Conservation (phyloP, 2,797 vertebrate genomes). For the Siniperca obscura region DNA sequence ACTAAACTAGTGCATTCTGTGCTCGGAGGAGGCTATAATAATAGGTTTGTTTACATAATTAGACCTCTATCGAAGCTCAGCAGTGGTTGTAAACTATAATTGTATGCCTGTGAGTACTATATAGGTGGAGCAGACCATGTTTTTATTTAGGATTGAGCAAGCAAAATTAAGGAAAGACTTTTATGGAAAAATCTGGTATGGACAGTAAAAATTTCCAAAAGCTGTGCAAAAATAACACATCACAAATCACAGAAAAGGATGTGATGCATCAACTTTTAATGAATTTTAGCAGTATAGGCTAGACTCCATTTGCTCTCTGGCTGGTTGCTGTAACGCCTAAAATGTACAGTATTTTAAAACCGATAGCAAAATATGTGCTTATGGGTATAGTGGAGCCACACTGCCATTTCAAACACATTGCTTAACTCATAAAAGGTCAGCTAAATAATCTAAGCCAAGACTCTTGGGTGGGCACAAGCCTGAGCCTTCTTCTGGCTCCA, state of each 20-base stretch:
- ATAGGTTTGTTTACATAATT: constrained; percentile 78
- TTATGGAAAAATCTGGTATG: constrained; percentile 64
- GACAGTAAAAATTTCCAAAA: constrained; percentile 50
- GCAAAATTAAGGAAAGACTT: constrained; percentile 39
- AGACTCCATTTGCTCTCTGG: not conserved
- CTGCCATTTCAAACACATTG: constrained; percentile 17
- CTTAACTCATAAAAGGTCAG: constrained; percentile 46
- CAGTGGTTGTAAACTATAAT: constrained; percentile 65
- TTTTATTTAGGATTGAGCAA: constrained; percentile 53
- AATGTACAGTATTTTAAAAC: constrained; percentile 14
- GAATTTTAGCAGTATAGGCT: constrained; percentile 10
- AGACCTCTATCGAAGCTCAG: constrained; percentile 64
- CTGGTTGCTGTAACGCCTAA: not conserved
- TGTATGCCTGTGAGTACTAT: constrained; percentile 52
- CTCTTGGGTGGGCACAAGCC: constrained; percentile 47
- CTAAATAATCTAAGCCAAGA: constrained; percentile 25
- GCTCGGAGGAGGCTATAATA: constrained; percentile 60
- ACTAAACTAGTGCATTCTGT: constrained; percentile 48
- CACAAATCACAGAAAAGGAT: constrained; percentile 50
- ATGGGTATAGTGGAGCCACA: not conserved
- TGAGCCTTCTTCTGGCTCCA: constrained; percentile 37
- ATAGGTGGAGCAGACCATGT: constrained; percentile 54
- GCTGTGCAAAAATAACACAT: constrained; percentile 57
- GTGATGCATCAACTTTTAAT: constrained; percentile 49
- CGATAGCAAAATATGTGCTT: constrained; percentile 10